Base-by-base conservation (phyloP, 2,113 vertebrate genomes). In the Nibea albiflora region DNA sequence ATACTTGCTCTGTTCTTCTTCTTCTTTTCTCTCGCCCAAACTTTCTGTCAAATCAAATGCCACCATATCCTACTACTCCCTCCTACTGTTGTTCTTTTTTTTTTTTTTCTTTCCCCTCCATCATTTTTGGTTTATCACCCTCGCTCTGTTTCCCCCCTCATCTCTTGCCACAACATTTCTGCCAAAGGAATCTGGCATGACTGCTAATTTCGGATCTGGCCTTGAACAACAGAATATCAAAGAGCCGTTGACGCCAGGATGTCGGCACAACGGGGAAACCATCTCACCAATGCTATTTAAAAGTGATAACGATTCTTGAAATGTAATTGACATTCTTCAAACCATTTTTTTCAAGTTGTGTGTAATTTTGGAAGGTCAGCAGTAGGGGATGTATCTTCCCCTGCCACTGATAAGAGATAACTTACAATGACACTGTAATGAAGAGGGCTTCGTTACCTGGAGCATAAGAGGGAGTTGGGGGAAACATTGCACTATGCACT, bases 161-260 rank as follows among this genome's bases (percentile, higher is more conserved):
- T 85, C 49, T 80, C 68, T 82, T 60, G 67, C 63, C 61, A 76
- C 44, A 60, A 72, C 62, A 64, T 68, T 76, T 62, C 71, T 87
- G 83, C 85, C 80, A 88, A 85, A 76, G 58, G 78, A 84, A 83
- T 87, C 71, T 85, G 89, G 85, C 87, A 73, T 57, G 60, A 66
- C 54, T 73, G 72, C 85, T 93, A 69, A 94, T 93, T 92, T 93
- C 62, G 85, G 82, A 92, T 85, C 81, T 47, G 62, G 81, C 31
- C 70, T n/a, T 72, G 74, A 88, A 72, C 83, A 78, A 87, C 50
- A 76, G 65, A 88, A 90, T 76, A 89, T 93, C 78, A 91, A 92
- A 94, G 84, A 72, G 50, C 12, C n/a, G 44, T 62, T 85, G 74
- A 77, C 72, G 6, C 61, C 39, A 54, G 64, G 82, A 85, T 85